Evolutionary conservation across 2,113 vertebrate species (phyloP), one percentile per base, ranked within the genome.

Genomic region (Percina caprodes): DNA sequence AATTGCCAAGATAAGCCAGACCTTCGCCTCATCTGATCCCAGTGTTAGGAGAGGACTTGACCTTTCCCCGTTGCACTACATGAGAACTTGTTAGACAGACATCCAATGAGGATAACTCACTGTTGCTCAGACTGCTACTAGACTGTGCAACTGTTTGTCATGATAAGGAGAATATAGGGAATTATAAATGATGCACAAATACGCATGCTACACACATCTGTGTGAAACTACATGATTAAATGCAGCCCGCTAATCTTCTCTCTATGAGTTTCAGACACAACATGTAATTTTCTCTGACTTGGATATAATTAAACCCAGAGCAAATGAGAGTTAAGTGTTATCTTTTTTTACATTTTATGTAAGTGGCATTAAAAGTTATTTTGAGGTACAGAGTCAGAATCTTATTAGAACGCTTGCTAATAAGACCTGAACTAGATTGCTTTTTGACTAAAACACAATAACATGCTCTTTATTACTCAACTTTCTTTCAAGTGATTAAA

Each of bases 41-140:
- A 1, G 5, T 60, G 74, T 45, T 66, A 55, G 67, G 15, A 73
- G 59, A 76, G 33, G 60, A 69, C 66, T 77, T 85, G 86, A 88
- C 60, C 42, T 62, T 79, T 74, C 26, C 87, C 76, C 83, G 83
- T 65, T 51, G 77, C 66, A 51, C 69, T 55, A 60, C n/a, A 71
- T 55, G 42, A 39, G 42, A 84, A 77, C 70, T 65, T 55, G 49
- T 59, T 30, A 23, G 51, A 58, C 52, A 54, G 49, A 59, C 45
- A 24, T 77, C 39, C 19, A 12, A 68, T 55, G 69, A 65, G 10
- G 78, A 68, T 69, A 62, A 42, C 58, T 66, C 61, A n/a, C 58
- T 46, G 30, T 21, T 35, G 52, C 65, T 77, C 12, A 60, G 56
- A 52, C 18, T 24, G 54, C 21, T 23, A 0, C 49, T 33, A 24